These are phyloP conservation scores for Podiceps cristatus DNA, from an alignment of 2,113 vertebrate species.

Conservation along the genomic window DNA sequence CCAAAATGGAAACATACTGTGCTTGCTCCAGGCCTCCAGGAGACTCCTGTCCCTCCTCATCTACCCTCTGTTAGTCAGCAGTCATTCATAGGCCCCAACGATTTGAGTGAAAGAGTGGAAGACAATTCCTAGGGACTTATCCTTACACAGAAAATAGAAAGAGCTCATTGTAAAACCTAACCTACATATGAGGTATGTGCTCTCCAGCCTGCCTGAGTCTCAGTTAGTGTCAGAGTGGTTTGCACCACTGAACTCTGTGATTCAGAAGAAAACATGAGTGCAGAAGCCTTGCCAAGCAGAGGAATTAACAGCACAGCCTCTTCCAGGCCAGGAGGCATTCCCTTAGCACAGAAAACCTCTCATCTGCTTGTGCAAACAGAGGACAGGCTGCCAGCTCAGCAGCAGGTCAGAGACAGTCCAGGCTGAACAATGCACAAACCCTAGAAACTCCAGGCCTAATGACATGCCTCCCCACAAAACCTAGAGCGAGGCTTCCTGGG, in stretches of 20 bases:
- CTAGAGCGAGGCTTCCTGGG: background rate
- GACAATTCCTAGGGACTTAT: accelerated
- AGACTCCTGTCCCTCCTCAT: background rate
- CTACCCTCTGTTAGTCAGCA: background rate
- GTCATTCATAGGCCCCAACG: background rate
- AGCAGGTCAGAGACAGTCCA: background rate
- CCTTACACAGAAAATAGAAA: background rate
- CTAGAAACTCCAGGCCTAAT: background rate
- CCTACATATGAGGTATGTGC: background rate
- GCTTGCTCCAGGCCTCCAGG: background rate
- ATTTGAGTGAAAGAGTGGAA: background rate
- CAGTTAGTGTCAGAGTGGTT: background rate
- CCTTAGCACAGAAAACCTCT: background rate
- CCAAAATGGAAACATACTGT: background rate
- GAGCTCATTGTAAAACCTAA: background rate
- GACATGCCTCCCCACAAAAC: accelerated
- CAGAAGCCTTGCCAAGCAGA: background rate
- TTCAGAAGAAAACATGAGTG: background rate
- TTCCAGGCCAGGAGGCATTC: background rate
- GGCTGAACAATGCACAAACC: background rate
- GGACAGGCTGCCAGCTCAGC: background rate
- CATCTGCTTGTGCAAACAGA: background rate
- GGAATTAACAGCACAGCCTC: background rate
- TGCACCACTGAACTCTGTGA: background rate
- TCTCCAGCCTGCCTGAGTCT: background rate